A percentile compares a stretch with the other conserved stretches of the same genome.
Conservation (phyloP, 1,140 invertebrate genomes). For the Proctacanthus coquilletti region DNA sequence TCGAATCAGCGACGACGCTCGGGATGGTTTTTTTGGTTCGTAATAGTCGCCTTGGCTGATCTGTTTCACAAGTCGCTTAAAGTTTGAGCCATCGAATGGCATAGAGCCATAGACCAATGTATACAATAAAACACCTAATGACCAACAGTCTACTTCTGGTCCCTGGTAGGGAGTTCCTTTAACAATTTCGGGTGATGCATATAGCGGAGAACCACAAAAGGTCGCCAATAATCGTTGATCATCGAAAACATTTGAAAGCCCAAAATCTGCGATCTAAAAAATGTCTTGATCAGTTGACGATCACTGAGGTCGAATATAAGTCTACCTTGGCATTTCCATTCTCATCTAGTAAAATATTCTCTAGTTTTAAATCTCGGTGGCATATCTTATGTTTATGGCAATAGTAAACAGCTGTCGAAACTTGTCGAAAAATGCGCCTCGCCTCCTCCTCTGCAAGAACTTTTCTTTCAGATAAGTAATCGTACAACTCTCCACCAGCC, state of each 20-base stretch:
- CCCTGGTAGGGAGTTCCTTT: conserved; percentile 94
- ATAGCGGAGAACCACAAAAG: conserved; percentile 95
- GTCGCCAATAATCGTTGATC: conserved; percentile 76
- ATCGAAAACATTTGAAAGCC: conserved; percentile 94
- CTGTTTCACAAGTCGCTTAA: conserved; percentile 90
- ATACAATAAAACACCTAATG: conserved; percentile 90
- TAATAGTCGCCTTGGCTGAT: conserved; percentile 96
- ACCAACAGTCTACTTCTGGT: conserved; percentile 95
- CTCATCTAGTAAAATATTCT: conserved; percentile 95
- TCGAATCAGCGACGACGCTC: conserved; percentile 83
- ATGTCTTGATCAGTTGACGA: neutral
- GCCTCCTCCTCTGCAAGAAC: conserved; percentile 85
- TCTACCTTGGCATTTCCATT: conserved; percentile 85
- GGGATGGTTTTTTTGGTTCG: conserved; percentile 90
- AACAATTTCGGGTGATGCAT: conserved; percentile 98
- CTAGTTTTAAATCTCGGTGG: conserved; percentile 95
- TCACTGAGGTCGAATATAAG: neutral
- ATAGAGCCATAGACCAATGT: conserved; percentile 98
- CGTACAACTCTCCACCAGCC: conserved; percentile 94
- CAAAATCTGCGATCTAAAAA: conserved; percentile 91
- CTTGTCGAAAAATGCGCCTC: conserved; percentile 90
- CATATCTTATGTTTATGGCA: conserved; percentile 98
- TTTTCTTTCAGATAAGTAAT: conserved; percentile 89
- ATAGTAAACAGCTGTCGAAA: conserved; percentile 93
- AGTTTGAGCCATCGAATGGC: conserved; percentile 98